These are phyloP conservation scores for Altica lythri DNA, from an alignment of 2,888 invertebrate species.

Conservation along the genomic window DNA sequence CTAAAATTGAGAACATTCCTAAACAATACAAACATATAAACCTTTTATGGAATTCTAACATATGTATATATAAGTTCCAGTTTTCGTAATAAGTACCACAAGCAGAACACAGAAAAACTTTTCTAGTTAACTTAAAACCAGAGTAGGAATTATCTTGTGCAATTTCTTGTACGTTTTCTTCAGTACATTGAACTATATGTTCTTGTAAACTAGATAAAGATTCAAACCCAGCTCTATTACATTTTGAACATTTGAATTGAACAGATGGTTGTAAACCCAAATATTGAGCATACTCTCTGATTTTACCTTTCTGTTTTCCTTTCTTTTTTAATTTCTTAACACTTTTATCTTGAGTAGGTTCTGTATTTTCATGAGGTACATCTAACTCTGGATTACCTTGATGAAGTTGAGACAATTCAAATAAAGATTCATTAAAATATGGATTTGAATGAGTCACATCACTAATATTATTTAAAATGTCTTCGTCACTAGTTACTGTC, in stretches of 20 bases:
- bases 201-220: slow-evolving; percentile 70
- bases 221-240: slow-evolving; percentile 70
- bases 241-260: slow-evolving; percentile 76
- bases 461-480: slow-evolving; percentile 28
- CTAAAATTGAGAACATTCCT: slow-evolving; percentile 80
- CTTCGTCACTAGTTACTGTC: slow-evolving; percentile 22
- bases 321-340: slow-evolving; percentile 32
- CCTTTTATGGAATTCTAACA: slow-evolving; percentile 80
- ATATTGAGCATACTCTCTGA: slow-evolving; percentile 71
- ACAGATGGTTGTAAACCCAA: slow-evolving; percentile 72
- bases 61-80: slow-evolving; percentile 84
- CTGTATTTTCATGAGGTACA: slow-evolving; percentile 17
- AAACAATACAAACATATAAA: slow-evolving; percentile 84
- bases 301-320: slow-evolving; percentile 48
- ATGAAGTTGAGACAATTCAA: slow-evolving; percentile 52
- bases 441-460: slow-evolving; percentile 52
- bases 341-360: slow-evolving; percentile 24
- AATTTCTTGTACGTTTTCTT: slow-evolving; percentile 39
- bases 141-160: slow-evolving; percentile 57
- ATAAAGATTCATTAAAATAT: slow-evolving; percentile 54
- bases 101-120: slow-evolving; percentile 80
- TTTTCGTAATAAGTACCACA: slow-evolving; percentile 85
- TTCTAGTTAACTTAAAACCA: slow-evolving; percentile 71
- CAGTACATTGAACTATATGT: slow-evolving; percentile 68
- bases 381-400: slow-evolving; percentile 35